A percentile compares a stretch with the other conserved stretches of the same genome.
Evolutionary conservation across 2,113 vertebrate genomes (phyloP).

Genomic region (Callorhinus ursinus): DNA sequence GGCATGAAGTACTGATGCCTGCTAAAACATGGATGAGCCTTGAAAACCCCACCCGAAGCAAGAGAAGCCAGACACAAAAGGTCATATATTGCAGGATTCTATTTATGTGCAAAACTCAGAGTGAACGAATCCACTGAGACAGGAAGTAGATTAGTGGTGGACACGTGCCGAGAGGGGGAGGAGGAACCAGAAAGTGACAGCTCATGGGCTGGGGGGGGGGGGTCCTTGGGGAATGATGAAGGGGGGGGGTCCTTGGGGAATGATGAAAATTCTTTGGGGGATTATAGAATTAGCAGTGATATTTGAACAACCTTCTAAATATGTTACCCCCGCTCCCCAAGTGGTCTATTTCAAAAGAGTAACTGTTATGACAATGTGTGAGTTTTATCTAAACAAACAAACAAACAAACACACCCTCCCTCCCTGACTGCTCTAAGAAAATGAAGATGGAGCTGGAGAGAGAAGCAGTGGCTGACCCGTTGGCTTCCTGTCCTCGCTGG

Average conservation of each 20-base stretch:
- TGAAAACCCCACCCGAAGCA: background rate
- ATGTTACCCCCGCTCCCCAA: too few relatives aligned
- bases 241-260: too few relatives aligned
- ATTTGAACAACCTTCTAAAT: background rate
- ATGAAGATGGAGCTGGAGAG: constrained; percentile 84
- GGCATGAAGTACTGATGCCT: rapidly evolving
- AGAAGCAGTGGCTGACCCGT: constrained; percentile 86
- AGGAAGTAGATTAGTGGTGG: background rate
- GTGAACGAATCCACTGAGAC: too few relatives aligned
- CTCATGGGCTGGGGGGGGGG: rapidly evolving
- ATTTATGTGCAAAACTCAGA: background rate
- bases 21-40: rapidly evolving
- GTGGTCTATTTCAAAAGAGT: background rate
- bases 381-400: background rate
- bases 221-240: background rate
- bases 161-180: background rate
- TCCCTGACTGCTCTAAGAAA: constrained; percentile 82
- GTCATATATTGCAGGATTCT: background rate
- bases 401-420: constrained; percentile 3
- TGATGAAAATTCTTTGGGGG: background rate
- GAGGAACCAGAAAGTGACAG: too few relatives aligned
- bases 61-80: background rate
- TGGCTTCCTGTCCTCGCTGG: constrained; percentile 81
- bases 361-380: background rate
- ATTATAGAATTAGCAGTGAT: background rate